Conservation (phyloP, 2,888 invertebrate genomes). For the Gymnoscelis rufifasciata region DNA sequence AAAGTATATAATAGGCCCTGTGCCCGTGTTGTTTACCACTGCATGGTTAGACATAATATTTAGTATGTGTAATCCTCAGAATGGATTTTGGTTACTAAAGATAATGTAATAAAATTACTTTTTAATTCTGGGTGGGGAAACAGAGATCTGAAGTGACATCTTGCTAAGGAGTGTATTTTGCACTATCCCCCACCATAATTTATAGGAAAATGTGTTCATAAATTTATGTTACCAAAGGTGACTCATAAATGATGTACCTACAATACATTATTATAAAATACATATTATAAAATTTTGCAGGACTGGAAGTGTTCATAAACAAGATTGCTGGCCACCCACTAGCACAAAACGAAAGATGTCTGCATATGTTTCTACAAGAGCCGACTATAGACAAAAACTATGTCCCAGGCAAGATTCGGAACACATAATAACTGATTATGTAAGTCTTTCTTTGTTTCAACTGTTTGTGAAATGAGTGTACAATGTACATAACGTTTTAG, state of each 20-base stretch:
- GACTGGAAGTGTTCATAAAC: slow-evolving; percentile 98
- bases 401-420: slow-evolving; percentile 99
- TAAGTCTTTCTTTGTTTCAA: slow-evolving; percentile 40
- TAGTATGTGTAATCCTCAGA: no score
- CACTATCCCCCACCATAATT: no score
- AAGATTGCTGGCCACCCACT: slow-evolving; percentile 99
- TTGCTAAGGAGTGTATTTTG: no score
- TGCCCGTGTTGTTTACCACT: no score
- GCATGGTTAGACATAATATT: no score
- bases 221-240: no score
- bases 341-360: slow-evolving; percentile 98
- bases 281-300: slow-evolving; percentile 37
- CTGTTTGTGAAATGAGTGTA: slow-evolving; percentile 37
- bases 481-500: neutral
- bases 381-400: slow-evolving; percentile 99
- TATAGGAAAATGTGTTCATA: no score
- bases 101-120: no score
- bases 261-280: neutral
- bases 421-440: slow-evolving; percentile 83
- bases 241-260: no score
- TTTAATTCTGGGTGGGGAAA: no score
- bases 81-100: no score
- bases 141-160: no score
- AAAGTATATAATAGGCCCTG: neutral
- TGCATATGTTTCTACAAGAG: slow-evolving; percentile 99